Base-by-base conservation (phyloP, 37 sponge, comb jelly and placozoan genomes). In the Hexactinellida sp. region DNA sequence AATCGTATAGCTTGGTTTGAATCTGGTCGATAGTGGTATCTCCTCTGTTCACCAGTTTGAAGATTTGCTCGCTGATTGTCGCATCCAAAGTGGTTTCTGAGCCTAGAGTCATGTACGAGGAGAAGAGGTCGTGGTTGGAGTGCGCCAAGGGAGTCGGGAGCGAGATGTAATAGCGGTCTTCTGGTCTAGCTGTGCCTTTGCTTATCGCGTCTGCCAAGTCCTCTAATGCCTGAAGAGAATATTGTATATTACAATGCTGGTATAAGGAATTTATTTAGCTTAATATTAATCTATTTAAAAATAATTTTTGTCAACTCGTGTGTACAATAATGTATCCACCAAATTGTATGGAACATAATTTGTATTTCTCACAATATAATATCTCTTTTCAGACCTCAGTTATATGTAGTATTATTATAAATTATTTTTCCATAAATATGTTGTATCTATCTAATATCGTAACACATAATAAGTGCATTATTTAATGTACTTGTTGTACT, bases 121-220 rank as follows among this genome's bases (percentile, higher is more conserved):
- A 7, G 76, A 32, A 63, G 1, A 91, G 85, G 9, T 35, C 39
- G 38, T 93, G 93, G 9, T 85, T 85, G 23, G 83, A 84, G 82
- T 93, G 93, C n/a, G 93, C 93, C 41, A 91, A 0, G 0, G 90
- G 89, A 0, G 93, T 93, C 0, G 93, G 93, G 7, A 93, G 85
- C 32, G 89, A 86, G 47, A 93, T 88, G 82, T 88, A 91, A 86
- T 89, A 91, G 23, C 93, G 55, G 37, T 93, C 93, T 13, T 36
- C 54, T 0, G 93, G 90, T n/a, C 87, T 89, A 32, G 89, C 86
- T 3, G 86, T 36, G 0, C 93, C 93, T 0, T 88, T 82, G 0
- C 38, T 47, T 24, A 93, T 91, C 52, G 89, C 87, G 38, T 85
- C 83, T 16, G 86, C 86, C 0, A 93, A 85, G 35, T 84, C 89